Base-by-base conservation (phyloP, 2,797 vertebrate species). In the Alcedo quadribrachys region DNA sequence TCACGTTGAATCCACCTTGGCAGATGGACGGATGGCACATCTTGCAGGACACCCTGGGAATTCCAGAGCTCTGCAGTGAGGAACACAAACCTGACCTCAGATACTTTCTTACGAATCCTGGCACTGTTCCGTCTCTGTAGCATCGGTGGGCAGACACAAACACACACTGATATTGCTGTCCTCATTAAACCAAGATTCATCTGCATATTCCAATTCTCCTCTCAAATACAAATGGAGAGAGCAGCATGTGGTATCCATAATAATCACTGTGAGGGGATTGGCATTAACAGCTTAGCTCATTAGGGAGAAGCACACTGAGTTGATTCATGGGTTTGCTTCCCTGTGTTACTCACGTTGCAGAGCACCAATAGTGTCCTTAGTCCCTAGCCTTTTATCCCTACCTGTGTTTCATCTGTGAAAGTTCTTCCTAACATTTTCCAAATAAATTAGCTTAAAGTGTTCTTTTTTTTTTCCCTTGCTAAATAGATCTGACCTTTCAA, bases 401-500 rank as follows among this genome's bases (percentile, higher is more conserved):
- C 15, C 4, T 1, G 1, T 89, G 57, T 65, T 89, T 93, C 48
- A 85, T 55, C 61, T 84, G 28, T 86, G 75, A 85, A 90, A 77
- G 65, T 69, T 77, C 42, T 70, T 85, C n/a, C 19, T 76, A 71
- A 65, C 27, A 25, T 81, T 91, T 93, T 93, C 81, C 65, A 92
- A 93, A 78, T 68, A 88, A 90, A 92, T 95, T 85, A 69, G 9
- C 61, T 75, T 69, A 57, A 94, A 75, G 15, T 91, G 51, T 73
- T 90, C 53, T 80, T 83, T 84, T 83, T 84, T 88, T 88, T 48
- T 37, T 5, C 37, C 37, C 37, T 73, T 85, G 60, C 53, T 91
- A 90, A 91, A 90, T 78, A 82, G 81, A 85, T 28, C 21, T 87
- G 88, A 95, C 90, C 90, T 96, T 95, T 95, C 60, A 83, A 96